These are phyloP conservation scores for Fragum whitleyi DNA, from an alignment of 2,888 invertebrate genomes.

Conservation along the genomic window DNA sequence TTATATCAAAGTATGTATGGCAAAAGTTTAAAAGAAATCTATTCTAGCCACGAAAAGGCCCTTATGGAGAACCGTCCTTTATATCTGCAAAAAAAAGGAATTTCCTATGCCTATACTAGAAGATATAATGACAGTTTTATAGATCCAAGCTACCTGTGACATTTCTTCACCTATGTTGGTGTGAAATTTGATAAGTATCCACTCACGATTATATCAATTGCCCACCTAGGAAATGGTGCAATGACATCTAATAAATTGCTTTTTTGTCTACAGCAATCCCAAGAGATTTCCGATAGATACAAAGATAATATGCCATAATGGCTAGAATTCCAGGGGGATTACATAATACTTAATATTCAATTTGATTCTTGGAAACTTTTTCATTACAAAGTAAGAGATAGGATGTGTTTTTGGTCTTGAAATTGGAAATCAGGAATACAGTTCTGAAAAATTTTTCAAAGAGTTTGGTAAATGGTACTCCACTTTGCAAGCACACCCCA, in stretches of 20 bases:
- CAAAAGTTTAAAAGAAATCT: too few species aligned
- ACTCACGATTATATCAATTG: not conserved
- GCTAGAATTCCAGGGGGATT: slow-evolving; percentile 5
- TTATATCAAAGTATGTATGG: too few species aligned
- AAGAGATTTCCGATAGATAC: not conserved
- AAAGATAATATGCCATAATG: slow-evolving; percentile 16
- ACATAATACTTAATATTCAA: not conserved
- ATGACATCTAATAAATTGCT: slow-evolving; percentile 16
- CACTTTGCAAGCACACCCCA: too few species aligned
- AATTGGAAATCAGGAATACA: too few species aligned
- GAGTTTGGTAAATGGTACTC: too few species aligned
- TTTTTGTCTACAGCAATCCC: not conserved
- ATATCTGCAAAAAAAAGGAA: too few species aligned
- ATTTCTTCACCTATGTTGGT: not conserved
- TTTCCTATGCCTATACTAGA: too few species aligned
- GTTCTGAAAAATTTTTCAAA: too few species aligned
- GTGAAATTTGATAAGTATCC: not conserved
- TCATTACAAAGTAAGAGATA: not conserved
- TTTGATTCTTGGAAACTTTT: not conserved
- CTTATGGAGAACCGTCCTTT: too few species aligned
- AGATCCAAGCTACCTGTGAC: not conserved
- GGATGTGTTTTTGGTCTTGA: not conserved
- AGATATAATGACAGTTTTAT: too few species aligned
- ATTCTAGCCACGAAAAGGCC: too few species aligned
- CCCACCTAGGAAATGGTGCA: not conserved